A percentile compares a stretch with the other conserved stretches of the same genome.
These are phyloP conservation scores for Cydia splendana DNA, from an alignment of 1,140 invertebrate species.

Conservation along the genomic window DNA sequence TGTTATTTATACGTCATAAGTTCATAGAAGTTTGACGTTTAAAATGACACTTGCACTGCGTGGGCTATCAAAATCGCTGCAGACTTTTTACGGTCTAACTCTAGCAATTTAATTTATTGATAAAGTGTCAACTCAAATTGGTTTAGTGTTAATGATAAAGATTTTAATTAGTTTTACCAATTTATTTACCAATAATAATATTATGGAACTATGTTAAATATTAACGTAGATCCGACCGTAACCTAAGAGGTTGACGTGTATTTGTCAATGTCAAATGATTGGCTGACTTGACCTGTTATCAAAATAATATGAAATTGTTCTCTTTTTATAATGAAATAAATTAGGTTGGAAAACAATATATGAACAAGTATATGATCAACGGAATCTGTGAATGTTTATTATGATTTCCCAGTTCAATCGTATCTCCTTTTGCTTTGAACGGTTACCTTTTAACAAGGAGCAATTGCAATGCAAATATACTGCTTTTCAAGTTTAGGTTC, in stretches of 20 bases:
- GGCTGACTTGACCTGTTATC: conserved; percentile 28
- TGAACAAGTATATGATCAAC: not conserved
- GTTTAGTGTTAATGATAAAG: too few relatives aligned
- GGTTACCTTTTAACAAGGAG: conserved; percentile 34
- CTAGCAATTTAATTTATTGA: too few relatives aligned
- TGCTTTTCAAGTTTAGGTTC: conserved; percentile 48
- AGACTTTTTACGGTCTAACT: too few relatives aligned
- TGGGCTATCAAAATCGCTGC: too few relatives aligned
- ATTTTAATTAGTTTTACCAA: too few relatives aligned
- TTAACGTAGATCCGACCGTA: not conserved
- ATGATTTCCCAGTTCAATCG: conserved; percentile 42
- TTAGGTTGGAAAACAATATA: conserved; percentile 15
- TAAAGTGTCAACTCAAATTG: too few relatives aligned
- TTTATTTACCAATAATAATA: too few relatives aligned
- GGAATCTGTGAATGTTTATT: conserved; percentile 42
- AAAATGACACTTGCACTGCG: too few relatives aligned
- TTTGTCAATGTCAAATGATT: conserved; percentile 5
- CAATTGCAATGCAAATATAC: conserved; percentile 51
- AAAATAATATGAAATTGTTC: conserved; percentile 25
- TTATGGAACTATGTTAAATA: not conserved
- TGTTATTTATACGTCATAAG: too few relatives aligned
- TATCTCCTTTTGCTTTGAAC: conserved; percentile 1
- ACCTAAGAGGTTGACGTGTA: not conserved
- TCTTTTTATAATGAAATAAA: conserved; percentile 13
- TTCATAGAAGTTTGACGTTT: too few relatives aligned